Base-by-base conservation (phyloP, 2,888 invertebrate genomes). In the Microplitis manilae region DNA sequence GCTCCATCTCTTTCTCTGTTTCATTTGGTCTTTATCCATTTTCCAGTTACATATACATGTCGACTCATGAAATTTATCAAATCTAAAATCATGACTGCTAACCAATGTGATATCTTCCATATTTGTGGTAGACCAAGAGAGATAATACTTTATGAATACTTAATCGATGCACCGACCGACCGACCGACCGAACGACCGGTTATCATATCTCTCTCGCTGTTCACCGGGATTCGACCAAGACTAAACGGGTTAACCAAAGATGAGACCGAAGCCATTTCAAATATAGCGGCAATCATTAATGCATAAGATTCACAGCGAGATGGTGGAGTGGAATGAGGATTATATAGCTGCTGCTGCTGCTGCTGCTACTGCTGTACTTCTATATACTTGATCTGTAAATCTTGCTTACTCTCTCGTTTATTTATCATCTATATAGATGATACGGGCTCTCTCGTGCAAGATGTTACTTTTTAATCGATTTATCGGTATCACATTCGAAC, bases 201-300 rank as follows among this genome's bases (percentile, higher is more conserved):
- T 50, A 68, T 74, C 69, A 65, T 65, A 74, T 65, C 68, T 67
- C 40, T 39, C 60, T 62, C 41, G 38, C 40, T 73, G 59, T 69
- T 73, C 50, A 60, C 62, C 59, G 69, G 73, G 73, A 64, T 50
- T 50, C 50, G 50, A 50, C 13, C 50, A 50, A 50, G 50, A 64
- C 65, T 65, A 69, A 77, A 73, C 70, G 73, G 39, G 69, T 77
- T 70, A 77, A 41, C 69, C 59, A 64, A 39, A 60, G 59, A 65
- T n/a, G 65, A 65, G 65, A 50, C 40, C 59, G 62, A 82, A 81
- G 84, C 84, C 81, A 79, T 84, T 86, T 85, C 83, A 77, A 87
- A 88, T 50, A 88, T 88, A 87, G 87, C 84, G 81, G 77, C 77
- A 82, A 83, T 85, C 82, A 86, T 82, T 86, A 84, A 86, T 85